A percentile compares a stretch with the other conserved stretches of the same genome.
Evolutionary conservation across 2,797 vertebrate genomes (phyloP).

Genomic region (Bradypus variegatus): DNA sequence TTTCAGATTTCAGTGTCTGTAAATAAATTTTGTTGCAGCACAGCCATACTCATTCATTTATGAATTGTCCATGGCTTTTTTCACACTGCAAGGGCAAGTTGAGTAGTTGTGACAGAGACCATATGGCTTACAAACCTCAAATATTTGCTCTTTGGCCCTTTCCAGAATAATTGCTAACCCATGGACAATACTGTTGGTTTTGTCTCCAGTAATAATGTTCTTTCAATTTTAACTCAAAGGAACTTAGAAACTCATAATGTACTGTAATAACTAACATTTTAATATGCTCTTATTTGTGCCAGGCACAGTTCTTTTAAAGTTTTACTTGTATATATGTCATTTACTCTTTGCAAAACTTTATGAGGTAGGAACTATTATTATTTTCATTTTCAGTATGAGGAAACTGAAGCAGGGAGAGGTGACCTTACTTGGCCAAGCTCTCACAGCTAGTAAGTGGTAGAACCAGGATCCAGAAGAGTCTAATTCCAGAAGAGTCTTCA

Average conservation of each 20-base stretch:
- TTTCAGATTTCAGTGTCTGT: neutral
- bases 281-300: neutral
- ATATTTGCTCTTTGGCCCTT: neutral
- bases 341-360: slow-evolving; percentile 10
- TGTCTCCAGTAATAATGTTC: neutral
- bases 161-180: neutral
- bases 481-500: neutral
- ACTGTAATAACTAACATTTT: neutral
- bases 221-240: neutral
- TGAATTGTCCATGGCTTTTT: neutral
- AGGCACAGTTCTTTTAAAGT: neutral
- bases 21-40: neutral
- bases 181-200: neutral
- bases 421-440: neutral
- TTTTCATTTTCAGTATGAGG: slow-evolving; percentile 4
- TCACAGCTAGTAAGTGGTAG: neutral
- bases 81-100: neutral
- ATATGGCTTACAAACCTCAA: neutral
- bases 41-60: neutral
- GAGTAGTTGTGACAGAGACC: neutral
- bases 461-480: neutral
- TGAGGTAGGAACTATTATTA: neutral
- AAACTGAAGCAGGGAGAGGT: neutral
- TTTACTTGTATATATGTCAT: neutral
- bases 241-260: neutral